Evolutionary conservation across 2,888 invertebrate species (phyloP).

Genomic region (Harpalus rufipes): DNA sequence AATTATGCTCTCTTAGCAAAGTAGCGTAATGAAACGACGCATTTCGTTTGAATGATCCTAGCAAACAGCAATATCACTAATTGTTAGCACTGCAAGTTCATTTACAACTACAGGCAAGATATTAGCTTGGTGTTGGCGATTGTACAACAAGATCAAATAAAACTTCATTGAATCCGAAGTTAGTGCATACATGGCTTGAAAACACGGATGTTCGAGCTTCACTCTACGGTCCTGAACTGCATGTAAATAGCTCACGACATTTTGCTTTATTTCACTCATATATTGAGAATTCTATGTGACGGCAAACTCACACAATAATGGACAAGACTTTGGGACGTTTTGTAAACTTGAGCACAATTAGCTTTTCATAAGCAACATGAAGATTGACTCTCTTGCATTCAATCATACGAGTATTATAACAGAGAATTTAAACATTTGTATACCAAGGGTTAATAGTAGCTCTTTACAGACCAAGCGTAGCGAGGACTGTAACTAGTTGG

Average conservation of each 20-base stretch:
- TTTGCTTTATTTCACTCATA: slow-evolving; percentile 32
- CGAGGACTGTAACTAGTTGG: too few species aligned
- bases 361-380: too few species aligned
- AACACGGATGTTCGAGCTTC: slow-evolving; percentile 43
- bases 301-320: background rate
- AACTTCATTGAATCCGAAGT: slow-evolving; percentile 41
- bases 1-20: background rate
- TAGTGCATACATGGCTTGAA: slow-evolving; percentile 31
- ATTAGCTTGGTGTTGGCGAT: slow-evolving; percentile 35
- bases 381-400: too few species aligned
- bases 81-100: slow-evolving; percentile 5
- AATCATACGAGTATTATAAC: too few species aligned
- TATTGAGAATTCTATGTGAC: background rate
- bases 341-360: too few species aligned
- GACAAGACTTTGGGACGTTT: too few species aligned
- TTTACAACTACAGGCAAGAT: slow-evolving; percentile 24
- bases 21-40: background rate
- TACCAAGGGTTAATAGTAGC: too few species aligned
- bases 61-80: slow-evolving; percentile 24
- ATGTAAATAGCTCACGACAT: slow-evolving; percentile 23
- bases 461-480: too few species aligned
- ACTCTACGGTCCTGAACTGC: slow-evolving; percentile 14
- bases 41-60: slow-evolving; percentile 2
- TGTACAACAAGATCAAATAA: slow-evolving; percentile 46
- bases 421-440: too few species aligned